Conservation (phyloP, 2,797 vertebrate species). For the Melanotaenia boesemani region DNA sequence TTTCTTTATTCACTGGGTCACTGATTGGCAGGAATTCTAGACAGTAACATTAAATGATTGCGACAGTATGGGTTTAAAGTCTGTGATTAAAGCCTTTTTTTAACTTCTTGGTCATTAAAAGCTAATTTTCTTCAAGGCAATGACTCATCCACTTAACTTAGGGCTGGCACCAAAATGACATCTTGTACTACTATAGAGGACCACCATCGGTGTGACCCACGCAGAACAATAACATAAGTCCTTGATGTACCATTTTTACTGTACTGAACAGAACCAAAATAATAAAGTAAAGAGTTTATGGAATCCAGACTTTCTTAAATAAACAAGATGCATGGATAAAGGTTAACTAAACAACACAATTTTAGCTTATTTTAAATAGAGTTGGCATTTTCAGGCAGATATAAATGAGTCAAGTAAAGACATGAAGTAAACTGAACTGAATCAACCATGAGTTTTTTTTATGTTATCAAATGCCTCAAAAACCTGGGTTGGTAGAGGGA, state of each 20-base stretch:
- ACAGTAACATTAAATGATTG: neutral
- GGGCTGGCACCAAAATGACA: neutral
- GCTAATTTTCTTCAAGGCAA: conserved; percentile 2
- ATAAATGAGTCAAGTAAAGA: too few relatives aligned
- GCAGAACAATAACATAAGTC: neutral
- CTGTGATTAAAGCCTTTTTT: neutral
- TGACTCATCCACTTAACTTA: neutral
- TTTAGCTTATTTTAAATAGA: neutral
- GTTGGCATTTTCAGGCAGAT: too few relatives aligned
- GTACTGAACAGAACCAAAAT: neutral
- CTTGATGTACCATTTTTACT: neutral
- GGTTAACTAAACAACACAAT: neutral
- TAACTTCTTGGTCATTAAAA: neutral
- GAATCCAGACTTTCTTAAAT: neutral
- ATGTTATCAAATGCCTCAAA: neutral
- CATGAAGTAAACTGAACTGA: too few relatives aligned
- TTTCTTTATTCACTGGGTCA: neutral
- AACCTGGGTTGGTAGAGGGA: neutral
- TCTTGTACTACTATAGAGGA: neutral
- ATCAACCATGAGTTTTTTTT: neutral
- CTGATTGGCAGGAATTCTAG: neutral
- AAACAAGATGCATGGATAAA: neutral
- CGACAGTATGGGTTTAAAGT: neutral
- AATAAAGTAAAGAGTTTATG: neutral
- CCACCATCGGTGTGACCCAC: neutral